A percentile compares a stretch with the other conserved stretches of the same genome.
Evolutionary conservation across 2,888 invertebrate genomes (phyloP).

Genomic region (Alitta virens): DNA sequence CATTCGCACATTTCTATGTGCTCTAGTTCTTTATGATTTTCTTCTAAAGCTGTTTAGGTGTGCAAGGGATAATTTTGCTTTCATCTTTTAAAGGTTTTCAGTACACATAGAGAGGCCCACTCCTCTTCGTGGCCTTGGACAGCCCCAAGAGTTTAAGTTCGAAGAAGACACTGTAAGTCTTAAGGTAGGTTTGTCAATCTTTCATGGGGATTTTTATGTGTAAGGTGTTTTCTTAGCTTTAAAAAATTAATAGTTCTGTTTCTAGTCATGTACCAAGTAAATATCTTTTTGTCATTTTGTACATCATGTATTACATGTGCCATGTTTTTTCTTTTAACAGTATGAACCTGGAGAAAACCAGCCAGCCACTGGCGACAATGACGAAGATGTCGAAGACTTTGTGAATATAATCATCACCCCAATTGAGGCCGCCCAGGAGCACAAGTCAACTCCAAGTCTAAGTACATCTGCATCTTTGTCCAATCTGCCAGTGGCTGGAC

Average conservation of each 20-base stretch:
- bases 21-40: neutral
- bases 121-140: constrained; percentile 6
- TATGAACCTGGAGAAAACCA: neutral
- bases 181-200: constrained; percentile 11
- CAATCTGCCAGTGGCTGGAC: neutral
- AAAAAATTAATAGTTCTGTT: too few species aligned
- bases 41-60: neutral
- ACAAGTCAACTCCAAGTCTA: neutral
- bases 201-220: too few species aligned
- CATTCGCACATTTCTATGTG: too few species aligned
- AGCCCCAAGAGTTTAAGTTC: constrained; percentile 16
- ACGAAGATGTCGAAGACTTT: constrained; percentile 20
- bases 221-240: too few species aligned
- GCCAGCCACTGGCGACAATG: neutral
- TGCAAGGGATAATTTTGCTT: neutral
- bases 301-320: too few species aligned
- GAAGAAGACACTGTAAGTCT: constrained; percentile 23
- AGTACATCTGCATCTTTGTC: neutral
- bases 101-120: constrained; percentile 18
- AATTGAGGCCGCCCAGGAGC: neutral
- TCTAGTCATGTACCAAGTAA: too few species aligned
- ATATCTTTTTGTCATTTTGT: too few species aligned
- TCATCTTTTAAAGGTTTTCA: constrained; percentile 5
- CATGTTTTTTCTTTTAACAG: too few species aligned
- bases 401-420: constrained; percentile 21